Evolutionary conservation across 2,888 invertebrate species (phyloP), one percentile per base, ranked within the genome.

Genomic region (Aproaerema taeniolella): DNA sequence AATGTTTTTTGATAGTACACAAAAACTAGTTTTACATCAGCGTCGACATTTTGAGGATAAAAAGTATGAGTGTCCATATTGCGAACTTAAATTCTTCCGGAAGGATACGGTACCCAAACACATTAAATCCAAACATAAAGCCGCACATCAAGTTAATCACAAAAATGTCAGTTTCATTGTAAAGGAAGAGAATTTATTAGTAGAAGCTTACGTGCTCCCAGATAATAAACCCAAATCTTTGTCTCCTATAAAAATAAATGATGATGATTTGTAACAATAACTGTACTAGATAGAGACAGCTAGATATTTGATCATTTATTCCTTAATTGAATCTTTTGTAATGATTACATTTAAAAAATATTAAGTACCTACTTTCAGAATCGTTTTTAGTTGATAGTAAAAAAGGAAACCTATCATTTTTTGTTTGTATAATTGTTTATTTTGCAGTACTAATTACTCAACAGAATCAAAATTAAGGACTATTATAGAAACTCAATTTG

Each of bases 41-140:
- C 67, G 55, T 30, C 53, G 62, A 12, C 83, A 83, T 50, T 60
- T 55, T 12, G 61, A 52, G 9, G 72, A 75, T 2, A 73, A 67
- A 39, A 70, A 70, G 35, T 57, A 53, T 40, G 41, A 50, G 2
- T 82, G 82, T 45, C 52, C 63, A 0, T 50, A 70, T 25, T 83
- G 82, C 47, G 62, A 70, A 1, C 57, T 53, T 32, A 62, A 46
- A 11, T 83, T 67, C 45, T 63, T 59, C 24, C 55, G 55, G 20
- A 60, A 57, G 31, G 55, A 67, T 26, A 61, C 62, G 0, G 44
- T 63, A 0, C 43, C 52, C 12, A 62, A 59, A 38, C 71, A 72
- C 41, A 37, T 53, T 1, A 38, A 40, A n/a, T 12, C 46, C 0
- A 50, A 56, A 13, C 58, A 58, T 34, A 48, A 37, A 1, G 16